Percentiles rank a stretch among this genome's conserved stretches.
Conservation (phyloP, 2,797 vertebrate species). For the Ctenopoma multispine region DNA sequence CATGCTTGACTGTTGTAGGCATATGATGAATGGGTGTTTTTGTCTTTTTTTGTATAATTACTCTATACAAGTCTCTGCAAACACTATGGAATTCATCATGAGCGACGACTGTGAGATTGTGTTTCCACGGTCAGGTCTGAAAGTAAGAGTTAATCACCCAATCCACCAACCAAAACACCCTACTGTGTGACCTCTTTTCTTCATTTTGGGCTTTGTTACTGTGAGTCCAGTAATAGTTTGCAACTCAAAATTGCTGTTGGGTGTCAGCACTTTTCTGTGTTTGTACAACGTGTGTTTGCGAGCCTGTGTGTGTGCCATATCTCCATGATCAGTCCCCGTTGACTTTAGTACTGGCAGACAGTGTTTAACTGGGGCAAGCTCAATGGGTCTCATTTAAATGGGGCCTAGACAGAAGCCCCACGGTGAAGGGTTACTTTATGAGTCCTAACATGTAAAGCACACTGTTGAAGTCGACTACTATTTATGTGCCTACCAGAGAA, state of each 20-base stretch:
- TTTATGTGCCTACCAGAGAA: slow-evolving; percentile 54
- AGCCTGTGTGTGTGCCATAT: slow-evolving; percentile 71
- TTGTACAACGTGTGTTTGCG: slow-evolving; percentile 62
- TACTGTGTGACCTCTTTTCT: slow-evolving; percentile 69
- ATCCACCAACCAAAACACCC: slow-evolving; percentile 44
- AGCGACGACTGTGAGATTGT: slow-evolving; percentile 26
- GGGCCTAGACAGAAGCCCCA: slow-evolving; percentile 80
- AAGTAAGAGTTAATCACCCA: slow-evolving; percentile 11
- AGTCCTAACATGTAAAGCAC: slow-evolving; percentile 72
- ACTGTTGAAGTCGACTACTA: slow-evolving; percentile 54
- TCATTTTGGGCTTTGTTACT: slow-evolving; percentile 65
- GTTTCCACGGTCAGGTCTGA: slow-evolving; percentile 20
- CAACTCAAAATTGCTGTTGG: slow-evolving; percentile 72
- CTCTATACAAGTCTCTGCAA: slow-evolving; percentile 55
- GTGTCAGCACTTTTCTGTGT: slow-evolving; percentile 80
- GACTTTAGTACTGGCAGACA: slow-evolving; percentile 78
- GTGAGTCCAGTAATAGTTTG: slow-evolving; percentile 70
- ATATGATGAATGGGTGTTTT: slow-evolving; percentile 50
- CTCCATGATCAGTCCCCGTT: slow-evolving; percentile 77
- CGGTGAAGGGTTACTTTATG: slow-evolving; percentile 76
- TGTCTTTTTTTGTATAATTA: slow-evolving; percentile 56
- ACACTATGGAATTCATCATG: slow-evolving; percentile 52
- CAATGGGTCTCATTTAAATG: slow-evolving; percentile 84
- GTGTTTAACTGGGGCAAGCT: slow-evolving; percentile 84
- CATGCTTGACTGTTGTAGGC: slow-evolving; percentile 31